These are phyloP conservation scores for Sciurus carolinensis DNA, from an alignment of 2,797 vertebrate species.

Conservation along the genomic window DNA sequence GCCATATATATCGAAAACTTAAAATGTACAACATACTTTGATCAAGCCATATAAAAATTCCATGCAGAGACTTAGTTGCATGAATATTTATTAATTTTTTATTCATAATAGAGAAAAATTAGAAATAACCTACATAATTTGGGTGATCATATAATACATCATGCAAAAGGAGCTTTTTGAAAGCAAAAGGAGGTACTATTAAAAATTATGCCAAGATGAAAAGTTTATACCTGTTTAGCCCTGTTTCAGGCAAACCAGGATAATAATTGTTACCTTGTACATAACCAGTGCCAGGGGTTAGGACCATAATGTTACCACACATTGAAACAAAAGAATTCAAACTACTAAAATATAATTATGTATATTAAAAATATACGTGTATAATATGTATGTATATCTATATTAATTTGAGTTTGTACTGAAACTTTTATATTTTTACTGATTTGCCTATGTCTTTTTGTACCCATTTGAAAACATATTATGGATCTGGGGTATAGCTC, in stretches of 20 bases:
- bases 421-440: background rate
- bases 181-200: background rate
- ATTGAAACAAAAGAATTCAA: background rate
- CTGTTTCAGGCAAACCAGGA: background rate
- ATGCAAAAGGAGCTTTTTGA: background rate
- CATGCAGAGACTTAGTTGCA: background rate
- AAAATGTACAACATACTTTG: background rate
- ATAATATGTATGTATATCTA: background rate
- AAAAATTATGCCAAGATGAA: background rate
- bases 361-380: background rate
- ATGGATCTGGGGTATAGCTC: background rate
- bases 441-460: background rate
- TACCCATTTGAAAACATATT: background rate
- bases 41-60: background rate
- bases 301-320: background rate
- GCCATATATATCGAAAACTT: background rate
- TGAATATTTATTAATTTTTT: slow-evolving; percentile 29
- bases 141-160: background rate
- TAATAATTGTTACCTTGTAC: background rate
- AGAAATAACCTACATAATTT: background rate
- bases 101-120: background rate
- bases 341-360: background rate
- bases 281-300: background rate
- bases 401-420: background rate
- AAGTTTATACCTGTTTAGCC: background rate